Percentiles rank a stretch among this genome's conserved stretches.
Conservation (phyloP, 2,797 vertebrate genomes). For the Chelmon rostratus region DNA sequence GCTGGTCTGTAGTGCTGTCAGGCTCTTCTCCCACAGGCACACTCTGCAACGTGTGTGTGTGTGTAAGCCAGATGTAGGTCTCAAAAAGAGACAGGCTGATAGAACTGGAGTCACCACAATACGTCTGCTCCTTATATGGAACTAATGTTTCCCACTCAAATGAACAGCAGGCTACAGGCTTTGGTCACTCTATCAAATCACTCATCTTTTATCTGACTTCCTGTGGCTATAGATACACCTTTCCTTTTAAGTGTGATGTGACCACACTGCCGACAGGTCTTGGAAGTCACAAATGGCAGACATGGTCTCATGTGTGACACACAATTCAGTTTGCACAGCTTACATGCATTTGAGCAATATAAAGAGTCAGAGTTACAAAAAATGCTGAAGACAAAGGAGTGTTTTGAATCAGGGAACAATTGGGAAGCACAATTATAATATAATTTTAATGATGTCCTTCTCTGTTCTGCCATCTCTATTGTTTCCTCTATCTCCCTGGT, state of each 20-base stretch:
- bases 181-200: constrained; percentile 3
- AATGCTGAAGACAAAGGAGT: neutral
- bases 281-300: neutral
- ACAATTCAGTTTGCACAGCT: neutral
- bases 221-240: constrained; percentile 9
- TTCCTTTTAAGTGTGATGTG: neutral
- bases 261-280: neutral
- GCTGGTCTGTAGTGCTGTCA: constrained; percentile 82
- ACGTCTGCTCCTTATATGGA: constrained; percentile 77
- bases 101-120: constrained; percentile 50
- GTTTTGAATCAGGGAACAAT: neutral
- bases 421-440: neutral
- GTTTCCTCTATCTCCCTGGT: neutral
- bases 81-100: constrained; percentile 56
- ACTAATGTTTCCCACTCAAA: constrained; percentile 38
- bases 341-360: neutral
- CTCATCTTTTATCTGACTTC: constrained; percentile 28
- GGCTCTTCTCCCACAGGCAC: constrained; percentile 70
- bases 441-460: too few relatives aligned
- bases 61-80: constrained; percentile 39
- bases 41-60: constrained; percentile 35
- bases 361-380: neutral
- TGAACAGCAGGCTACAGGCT: constrained; percentile 6
- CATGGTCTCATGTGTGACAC: neutral
- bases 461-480: too few relatives aligned